Percentiles rank a stretch among this genome's conserved stretches.
phyloP scores from a whole-genome alignment of 2,797 vertebrate species.

The Siniperca scherzeri region DNA sequence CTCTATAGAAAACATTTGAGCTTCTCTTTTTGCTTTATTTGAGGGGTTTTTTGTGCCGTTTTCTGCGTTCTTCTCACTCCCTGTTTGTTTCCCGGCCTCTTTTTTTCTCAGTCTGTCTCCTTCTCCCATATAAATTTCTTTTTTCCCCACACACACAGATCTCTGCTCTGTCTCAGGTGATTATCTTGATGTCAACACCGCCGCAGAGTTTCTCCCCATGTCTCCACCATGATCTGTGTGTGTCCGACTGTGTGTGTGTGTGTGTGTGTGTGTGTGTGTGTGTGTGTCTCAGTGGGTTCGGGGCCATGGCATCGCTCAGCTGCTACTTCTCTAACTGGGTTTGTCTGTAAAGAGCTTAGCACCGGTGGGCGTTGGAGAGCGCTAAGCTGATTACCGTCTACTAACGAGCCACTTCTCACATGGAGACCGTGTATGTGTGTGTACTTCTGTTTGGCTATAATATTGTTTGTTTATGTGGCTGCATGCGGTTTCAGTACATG shows the following conservation, averaged over 20 bases:
- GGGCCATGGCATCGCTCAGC: constrained; percentile 50
- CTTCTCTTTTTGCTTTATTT: constrained; percentile 43
- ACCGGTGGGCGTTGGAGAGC: constrained; percentile 71
- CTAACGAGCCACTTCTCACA: constrained; percentile 81
- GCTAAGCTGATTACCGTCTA: constrained; percentile 82
- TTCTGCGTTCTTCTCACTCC: constrained; percentile 30
- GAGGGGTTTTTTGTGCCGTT: constrained; percentile 6
- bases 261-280: constrained; percentile 40
- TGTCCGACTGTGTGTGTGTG: constrained; percentile 19
- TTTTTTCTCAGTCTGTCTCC: constrained; percentile 9
- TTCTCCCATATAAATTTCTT: constrained; percentile 26
- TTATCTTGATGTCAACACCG: constrained; percentile 57
- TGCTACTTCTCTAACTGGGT: constrained; percentile 73
- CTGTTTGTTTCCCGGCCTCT: constrained; percentile 27
- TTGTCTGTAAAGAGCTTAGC: constrained; percentile 83
- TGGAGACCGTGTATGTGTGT: constrained; percentile 25
- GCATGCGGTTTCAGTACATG: background rate
- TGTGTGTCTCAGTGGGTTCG: constrained; percentile 38
- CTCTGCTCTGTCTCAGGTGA: constrained; percentile 44
- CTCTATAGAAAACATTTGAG: constrained; percentile 57
- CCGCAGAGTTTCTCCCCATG: constrained; percentile 40
- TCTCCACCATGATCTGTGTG: constrained; percentile 46
- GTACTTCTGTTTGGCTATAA: constrained; percentile 22
- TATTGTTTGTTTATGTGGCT: constrained; percentile 50
- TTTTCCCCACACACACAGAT: background rate